Evolutionary conservation across 2,113 vertebrate species (phyloP).

Genomic region (Cryptomyrus ogoouensis): DNA sequence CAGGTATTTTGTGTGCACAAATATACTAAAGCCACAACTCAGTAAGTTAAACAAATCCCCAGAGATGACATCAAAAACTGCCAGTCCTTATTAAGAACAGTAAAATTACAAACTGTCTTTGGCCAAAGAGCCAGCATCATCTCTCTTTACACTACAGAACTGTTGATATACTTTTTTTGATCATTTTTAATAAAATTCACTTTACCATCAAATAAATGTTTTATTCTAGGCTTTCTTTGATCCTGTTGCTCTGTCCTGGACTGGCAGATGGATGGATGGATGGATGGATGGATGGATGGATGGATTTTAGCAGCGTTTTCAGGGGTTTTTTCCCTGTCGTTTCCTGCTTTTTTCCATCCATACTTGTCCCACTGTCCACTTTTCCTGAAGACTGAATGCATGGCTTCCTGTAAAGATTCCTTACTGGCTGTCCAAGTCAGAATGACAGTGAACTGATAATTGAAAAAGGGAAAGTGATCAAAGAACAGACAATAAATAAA

Average conservation of each 20-base stretch:
- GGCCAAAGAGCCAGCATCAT: neutral
- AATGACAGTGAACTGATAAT: neutral
- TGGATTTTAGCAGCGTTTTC: neutral
- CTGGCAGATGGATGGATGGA: neutral
- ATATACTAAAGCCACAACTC: neutral
- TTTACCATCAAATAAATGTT: neutral
- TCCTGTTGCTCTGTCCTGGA: neutral
- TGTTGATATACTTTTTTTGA: neutral
- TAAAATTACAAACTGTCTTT: neutral
- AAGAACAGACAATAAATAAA: neutral
- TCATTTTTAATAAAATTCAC: neutral
- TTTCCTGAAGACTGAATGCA: too few species aligned
- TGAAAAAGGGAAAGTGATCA: neutral
- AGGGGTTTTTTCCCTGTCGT: neutral
- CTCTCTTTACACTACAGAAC: neutral
- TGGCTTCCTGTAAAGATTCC: neutral
- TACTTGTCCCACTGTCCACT: too few species aligned
- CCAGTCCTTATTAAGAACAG: neutral
- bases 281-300: neutral
- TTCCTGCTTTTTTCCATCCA: too few species aligned
- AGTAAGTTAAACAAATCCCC: neutral
- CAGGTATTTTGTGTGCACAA: conserved; percentile 16
- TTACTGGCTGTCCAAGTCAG: neutral
- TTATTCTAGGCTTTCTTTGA: neutral
- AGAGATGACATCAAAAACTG: neutral